phyloP scores from a whole-genome alignment of 1,140 invertebrate species.

The Panagrolaimus sp. region DNA sequence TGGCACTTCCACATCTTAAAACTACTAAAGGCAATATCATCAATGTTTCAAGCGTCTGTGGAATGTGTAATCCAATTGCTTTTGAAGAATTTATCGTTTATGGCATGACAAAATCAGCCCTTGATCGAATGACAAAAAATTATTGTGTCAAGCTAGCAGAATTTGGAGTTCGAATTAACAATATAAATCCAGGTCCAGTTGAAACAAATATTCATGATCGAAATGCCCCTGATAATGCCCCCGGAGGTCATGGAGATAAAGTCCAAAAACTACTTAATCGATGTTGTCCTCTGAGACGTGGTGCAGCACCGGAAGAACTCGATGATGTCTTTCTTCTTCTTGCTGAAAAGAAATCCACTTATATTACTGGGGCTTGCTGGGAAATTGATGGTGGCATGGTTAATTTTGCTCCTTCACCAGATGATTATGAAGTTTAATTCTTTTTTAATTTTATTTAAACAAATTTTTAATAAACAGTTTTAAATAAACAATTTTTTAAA shows the following conservation, averaged over 20 bases:
- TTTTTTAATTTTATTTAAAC: too few species aligned
- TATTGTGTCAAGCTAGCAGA: not conserved
- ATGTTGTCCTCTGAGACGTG: not conserved
- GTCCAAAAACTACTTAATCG: too few species aligned
- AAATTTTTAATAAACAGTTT: too few species aligned
- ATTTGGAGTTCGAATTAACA: slow-evolving; percentile 5
- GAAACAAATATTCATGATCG: slow-evolving; percentile 2
- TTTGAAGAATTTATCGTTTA: not conserved
- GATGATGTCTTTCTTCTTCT: not conserved
- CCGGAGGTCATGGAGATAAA: not conserved
- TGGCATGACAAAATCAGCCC: not conserved
- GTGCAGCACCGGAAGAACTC: not conserved
- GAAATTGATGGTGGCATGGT: slow-evolving; percentile 9
- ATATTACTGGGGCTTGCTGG: not conserved
- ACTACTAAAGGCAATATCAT: slow-evolving; percentile 15
- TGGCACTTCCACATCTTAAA: not conserved
- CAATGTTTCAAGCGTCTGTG: slow-evolving; percentile 4
- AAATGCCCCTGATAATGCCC: not conserved
- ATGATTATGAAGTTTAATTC: not conserved
- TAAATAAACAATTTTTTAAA: too few species aligned
- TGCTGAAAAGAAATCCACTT: not conserved
- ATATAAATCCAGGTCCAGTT: slow-evolving; percentile 3
- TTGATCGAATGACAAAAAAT: slow-evolving; percentile 11
- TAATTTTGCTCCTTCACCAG: not conserved
- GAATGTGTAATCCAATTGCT: not conserved